Conservation (phyloP, 1,140 invertebrate species). For the Bombus impatiens region DNA sequence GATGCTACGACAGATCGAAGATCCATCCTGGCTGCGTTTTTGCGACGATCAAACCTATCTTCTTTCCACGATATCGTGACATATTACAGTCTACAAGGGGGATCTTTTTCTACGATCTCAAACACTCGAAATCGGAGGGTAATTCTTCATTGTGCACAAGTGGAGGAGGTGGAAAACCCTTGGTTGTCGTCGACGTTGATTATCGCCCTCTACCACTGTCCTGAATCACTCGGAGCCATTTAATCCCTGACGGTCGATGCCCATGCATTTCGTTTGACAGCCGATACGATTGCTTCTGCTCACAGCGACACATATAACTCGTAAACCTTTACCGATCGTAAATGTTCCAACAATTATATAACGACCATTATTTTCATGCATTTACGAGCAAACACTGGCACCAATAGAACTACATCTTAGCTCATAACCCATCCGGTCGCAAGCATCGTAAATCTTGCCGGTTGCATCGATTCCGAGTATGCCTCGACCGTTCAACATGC, state of each 20-base stretch:
- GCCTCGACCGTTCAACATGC: too few relatives aligned
- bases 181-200: constrained; percentile 36
- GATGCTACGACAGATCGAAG: neutral
- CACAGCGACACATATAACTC: constrained; percentile 15
- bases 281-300: constrained; percentile 44
- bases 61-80: neutral
- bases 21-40: neutral
- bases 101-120: neutral
- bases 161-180: neutral
- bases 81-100: neutral
- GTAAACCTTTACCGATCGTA: constrained; percentile 44
- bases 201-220: neutral
- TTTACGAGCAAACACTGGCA: constrained; percentile 33
- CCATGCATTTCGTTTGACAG: constrained; percentile 47
- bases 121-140: neutral
- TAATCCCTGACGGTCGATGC: constrained; percentile 52
- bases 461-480: constrained; percentile 1
- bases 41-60: neutral
- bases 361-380: constrained; percentile 45
- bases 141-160: neutral
- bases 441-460: constrained; percentile 1
- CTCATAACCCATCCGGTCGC: constrained; percentile 7
- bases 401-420: constrained; percentile 10
- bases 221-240: constrained; percentile 58
- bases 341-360: constrained; percentile 50